These are phyloP conservation scores for Pachycephala philippinensis DNA, from an alignment of 2,113 vertebrate genomes.

Conservation along the genomic window DNA sequence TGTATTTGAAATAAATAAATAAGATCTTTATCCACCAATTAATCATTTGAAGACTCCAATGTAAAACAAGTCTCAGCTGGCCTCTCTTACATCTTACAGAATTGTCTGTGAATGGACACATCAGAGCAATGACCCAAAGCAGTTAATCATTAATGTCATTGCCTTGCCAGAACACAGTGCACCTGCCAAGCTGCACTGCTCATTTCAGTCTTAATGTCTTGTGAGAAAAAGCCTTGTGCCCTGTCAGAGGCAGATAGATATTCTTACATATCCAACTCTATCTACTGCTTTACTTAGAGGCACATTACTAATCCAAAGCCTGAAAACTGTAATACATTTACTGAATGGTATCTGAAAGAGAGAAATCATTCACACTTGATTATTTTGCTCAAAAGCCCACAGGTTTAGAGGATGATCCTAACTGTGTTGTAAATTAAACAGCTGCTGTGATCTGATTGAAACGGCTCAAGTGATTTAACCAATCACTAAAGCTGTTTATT, in stretches of 20 bases:
- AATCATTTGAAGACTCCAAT: background rate
- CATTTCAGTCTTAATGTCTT: background rate
- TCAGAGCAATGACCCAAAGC: background rate
- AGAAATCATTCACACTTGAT: background rate
- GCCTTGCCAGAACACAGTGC: background rate
- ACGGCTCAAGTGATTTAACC: background rate
- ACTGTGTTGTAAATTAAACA: constrained; percentile 13
- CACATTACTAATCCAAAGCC: background rate
- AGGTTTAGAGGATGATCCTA: background rate
- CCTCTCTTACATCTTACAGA: background rate
- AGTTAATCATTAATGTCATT: background rate
- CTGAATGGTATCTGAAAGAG: background rate
- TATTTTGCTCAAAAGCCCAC: background rate
- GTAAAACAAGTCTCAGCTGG: background rate
- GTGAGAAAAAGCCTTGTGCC: background rate
- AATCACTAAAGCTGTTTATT: background rate
- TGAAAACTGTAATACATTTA: background rate
- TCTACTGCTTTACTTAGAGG: background rate
- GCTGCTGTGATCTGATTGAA: constrained; percentile 3
- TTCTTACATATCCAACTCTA: background rate
- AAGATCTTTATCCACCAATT: background rate
- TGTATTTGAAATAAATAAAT: background rate
- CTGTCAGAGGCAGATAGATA: background rate
- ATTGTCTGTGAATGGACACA: background rate
- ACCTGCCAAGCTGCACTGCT: background rate